These are phyloP conservation scores for Anabas testudineus DNA, from an alignment of 2,797 vertebrate species.

Conservation along the genomic window DNA sequence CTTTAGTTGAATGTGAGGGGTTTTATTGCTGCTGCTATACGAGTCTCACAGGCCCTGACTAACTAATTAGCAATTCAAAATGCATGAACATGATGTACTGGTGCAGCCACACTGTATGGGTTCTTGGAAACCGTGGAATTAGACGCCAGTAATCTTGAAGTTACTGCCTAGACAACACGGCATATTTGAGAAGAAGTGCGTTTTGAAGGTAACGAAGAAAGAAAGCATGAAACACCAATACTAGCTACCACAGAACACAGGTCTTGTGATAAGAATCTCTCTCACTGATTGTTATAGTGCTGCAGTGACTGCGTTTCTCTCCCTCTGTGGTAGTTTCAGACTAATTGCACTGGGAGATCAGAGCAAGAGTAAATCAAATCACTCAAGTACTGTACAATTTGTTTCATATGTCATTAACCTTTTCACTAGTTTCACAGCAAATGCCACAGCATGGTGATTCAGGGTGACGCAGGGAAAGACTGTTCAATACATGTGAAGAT, in stretches of 20 bases:
- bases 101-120: not conserved
- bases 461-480: constrained; percentile 40
- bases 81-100: constrained; percentile 8
- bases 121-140: constrained; percentile 17
- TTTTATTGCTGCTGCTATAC: not conserved
- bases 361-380: constrained; percentile 29
- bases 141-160: not conserved
- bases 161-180: not conserved
- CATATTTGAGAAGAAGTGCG: no score
- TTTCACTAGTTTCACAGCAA: constrained; percentile 70
- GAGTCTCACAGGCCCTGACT: not conserved
- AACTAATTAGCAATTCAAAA: constrained; percentile 8
- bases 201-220: not conserved
- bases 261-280: not conserved
- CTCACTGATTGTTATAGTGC: not conserved
- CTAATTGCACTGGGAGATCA: constrained; percentile 20
- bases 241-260: not conserved
- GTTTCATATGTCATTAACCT: constrained; percentile 75
- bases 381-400: constrained; percentile 38
- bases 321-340: not conserved
- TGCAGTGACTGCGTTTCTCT: not conserved
- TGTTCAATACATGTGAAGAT: constrained; percentile 47
- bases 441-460: constrained; percentile 63
- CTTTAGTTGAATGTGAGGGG: not conserved
- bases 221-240: not conserved